Evolutionary conservation across 2,797 vertebrate species (phyloP).

Genomic region (Pangasius larnaudii): DNA sequence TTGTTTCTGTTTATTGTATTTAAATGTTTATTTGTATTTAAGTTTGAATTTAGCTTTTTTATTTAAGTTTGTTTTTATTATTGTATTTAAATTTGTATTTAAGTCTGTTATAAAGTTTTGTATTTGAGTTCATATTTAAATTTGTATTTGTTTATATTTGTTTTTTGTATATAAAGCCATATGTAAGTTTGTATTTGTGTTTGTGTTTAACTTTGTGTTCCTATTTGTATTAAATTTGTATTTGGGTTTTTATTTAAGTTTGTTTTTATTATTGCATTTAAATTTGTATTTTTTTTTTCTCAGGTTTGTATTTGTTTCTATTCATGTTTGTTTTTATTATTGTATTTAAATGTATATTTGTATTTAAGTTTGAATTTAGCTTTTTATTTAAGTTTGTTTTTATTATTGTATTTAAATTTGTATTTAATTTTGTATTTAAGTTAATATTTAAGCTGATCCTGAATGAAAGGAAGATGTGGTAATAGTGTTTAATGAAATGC

Average conservation of each 20-base stretch:
- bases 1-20: no score
- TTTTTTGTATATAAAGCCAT: not conserved
- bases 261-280: not conserved
- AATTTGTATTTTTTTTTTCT: not conserved
- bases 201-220: not conserved
- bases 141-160: not conserved
- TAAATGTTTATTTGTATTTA: no score
- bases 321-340: no score
- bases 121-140: not conserved
- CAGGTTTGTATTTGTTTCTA: no score
- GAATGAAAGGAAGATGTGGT: not conserved
- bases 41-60: no score
- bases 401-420: no score
- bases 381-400: not conserved
- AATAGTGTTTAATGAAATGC: not conserved
- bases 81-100: not conserved
- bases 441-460: not conserved
- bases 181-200: not conserved
- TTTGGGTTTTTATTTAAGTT: not conserved
- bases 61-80: not conserved
- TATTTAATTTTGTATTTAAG: not conserved
- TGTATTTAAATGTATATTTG: no score
- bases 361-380: no score
- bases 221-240: no score
- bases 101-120: no score